phyloP scores from a whole-genome alignment of 2,888 invertebrate species.

The Arctia plantaginis region DNA sequence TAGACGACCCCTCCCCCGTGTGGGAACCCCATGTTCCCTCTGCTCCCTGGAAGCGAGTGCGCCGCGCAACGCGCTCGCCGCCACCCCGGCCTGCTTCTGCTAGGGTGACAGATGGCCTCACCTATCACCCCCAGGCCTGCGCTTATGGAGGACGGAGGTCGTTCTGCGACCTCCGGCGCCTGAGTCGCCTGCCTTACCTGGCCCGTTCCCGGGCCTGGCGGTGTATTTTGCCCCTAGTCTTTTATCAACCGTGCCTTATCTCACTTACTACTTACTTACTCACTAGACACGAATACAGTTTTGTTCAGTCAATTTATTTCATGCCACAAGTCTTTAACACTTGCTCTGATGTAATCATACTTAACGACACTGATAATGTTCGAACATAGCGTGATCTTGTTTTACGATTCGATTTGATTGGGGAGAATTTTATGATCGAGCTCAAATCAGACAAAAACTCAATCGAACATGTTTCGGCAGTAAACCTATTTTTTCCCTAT shows the following conservation, averaged over 20 bases:
- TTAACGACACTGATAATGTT: slow-evolving; percentile 2
- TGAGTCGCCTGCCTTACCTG: too few species aligned
- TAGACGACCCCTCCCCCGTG: too few species aligned
- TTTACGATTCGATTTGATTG: slow-evolving; percentile 10
- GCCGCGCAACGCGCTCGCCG: too few species aligned
- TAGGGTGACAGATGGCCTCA: too few species aligned
- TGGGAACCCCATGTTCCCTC: too few species aligned
- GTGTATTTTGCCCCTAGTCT: neutral
- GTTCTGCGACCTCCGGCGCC: too few species aligned
- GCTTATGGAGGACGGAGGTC: too few species aligned
- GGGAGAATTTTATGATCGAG: slow-evolving; percentile 1
- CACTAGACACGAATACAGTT: neutral
- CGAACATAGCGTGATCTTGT: slow-evolving; percentile 1
- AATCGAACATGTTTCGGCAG: slow-evolving; percentile 2
- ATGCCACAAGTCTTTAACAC: neutral
- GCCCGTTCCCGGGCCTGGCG: too few species aligned
- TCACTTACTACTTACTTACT: too few species aligned
- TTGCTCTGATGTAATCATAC: neutral
- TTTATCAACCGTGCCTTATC: neutral
- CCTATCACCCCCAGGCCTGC: too few species aligned
- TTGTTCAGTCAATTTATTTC: neutral
- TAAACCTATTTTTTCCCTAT: neutral
- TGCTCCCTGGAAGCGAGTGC: too few species aligned
- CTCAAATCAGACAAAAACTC: neutral
- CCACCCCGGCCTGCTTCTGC: too few species aligned